Conservation (phyloP, 1,140 invertebrate species). For the Pseudomyrmex pallidus region DNA sequence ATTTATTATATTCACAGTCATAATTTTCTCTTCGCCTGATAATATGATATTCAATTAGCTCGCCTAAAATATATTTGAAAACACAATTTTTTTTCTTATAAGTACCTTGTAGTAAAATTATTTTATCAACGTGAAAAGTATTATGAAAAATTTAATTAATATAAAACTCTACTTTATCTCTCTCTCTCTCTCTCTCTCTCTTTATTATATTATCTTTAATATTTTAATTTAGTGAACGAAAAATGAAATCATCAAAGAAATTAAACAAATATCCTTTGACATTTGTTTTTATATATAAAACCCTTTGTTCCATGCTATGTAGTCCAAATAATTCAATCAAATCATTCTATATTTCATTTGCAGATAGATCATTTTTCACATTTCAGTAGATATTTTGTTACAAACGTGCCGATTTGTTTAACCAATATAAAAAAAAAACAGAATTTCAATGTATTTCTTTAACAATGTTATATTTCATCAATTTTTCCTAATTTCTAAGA, state of each 20-base stretch:
- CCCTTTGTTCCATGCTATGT: background rate
- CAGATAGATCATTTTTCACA: conserved; percentile 1
- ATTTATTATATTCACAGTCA: too few relatives aligned
- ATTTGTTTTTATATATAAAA: background rate
- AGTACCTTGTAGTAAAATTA: background rate
- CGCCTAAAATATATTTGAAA: too few relatives aligned
- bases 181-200: too few relatives aligned
- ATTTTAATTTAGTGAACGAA: conserved; percentile 17
- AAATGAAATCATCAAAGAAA: background rate
- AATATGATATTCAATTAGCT: too few relatives aligned
- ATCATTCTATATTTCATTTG: conserved; percentile 24
- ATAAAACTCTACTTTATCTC: background rate
- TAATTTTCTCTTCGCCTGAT: too few relatives aligned
- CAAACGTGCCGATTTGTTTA: conserved; percentile 36
- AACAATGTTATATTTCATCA: background rate
- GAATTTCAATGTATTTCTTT: conserved; percentile 14
- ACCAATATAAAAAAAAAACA: background rate
- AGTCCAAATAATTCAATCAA: conserved; percentile 31
- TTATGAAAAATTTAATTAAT: conserved; percentile 18
- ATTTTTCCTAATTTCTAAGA: background rate
- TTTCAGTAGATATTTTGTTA: conserved; percentile 37
- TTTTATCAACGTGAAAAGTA: background rate
- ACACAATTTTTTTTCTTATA: conserved; percentile 12
- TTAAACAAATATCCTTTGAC: conserved; percentile 21
- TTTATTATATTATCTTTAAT: background rate